Conservation (phyloP, 37 sponge, comb jelly and placozoan genomes). For the Bolinopsis microptera region DNA sequence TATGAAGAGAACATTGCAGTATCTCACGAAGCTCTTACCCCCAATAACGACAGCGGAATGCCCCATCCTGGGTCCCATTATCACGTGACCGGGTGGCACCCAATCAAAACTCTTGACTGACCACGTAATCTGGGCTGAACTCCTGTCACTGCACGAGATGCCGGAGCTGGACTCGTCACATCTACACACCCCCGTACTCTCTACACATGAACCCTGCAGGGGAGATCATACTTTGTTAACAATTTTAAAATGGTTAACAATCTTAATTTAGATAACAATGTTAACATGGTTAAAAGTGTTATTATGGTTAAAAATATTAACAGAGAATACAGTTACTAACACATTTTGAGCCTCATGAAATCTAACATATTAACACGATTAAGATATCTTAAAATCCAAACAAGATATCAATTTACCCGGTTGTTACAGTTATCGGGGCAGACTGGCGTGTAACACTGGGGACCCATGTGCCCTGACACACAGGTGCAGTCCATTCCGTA, state of each 20-base stretch:
- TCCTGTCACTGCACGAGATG: not conserved
- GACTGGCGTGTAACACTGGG: not conserved
- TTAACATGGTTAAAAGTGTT: no score
- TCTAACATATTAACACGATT: no score
- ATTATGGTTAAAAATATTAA: no score
- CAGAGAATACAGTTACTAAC: no score
- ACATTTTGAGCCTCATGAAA: no score
- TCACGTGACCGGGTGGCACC: not conserved
- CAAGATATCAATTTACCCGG: no score
- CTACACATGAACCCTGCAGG: constrained; percentile 13
- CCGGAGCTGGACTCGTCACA: constrained; percentile 22
- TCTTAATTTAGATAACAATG: no score
- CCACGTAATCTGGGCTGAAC: not conserved
- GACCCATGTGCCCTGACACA: constrained; percentile 5
- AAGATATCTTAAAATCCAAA: no score
- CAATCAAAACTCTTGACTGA: constrained; percentile 24
- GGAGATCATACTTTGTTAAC: no score
- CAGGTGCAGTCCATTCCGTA: not conserved
- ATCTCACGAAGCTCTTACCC: no score
- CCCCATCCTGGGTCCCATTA: constrained; percentile 1
- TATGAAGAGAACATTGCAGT: no score
- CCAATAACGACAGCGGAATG: not conserved
- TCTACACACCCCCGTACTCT: constrained; percentile 28
- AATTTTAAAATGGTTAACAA: no score
- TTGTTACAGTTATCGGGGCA: constrained; percentile 29